Conservation (phyloP, 2,113 vertebrate species). For the Pelobates fuscus region DNA sequence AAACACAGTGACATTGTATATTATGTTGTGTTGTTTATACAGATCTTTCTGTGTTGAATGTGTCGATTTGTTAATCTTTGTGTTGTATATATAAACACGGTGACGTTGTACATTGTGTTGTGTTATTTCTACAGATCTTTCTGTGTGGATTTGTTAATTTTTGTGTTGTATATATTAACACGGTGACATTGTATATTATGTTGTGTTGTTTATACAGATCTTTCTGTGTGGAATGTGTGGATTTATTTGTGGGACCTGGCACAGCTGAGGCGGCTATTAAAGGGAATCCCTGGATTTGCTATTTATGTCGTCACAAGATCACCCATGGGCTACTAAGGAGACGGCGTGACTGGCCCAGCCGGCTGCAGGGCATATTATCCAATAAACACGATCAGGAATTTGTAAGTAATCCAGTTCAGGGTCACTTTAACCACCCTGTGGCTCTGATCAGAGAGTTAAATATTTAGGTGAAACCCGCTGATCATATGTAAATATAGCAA, state of each 20-base stretch:
- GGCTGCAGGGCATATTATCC: conserved; percentile 95
- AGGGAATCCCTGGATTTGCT: conserved; percentile 97
- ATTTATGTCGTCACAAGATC: conserved; percentile 85
- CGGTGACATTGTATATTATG: too few relatives aligned
- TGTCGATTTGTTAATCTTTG: too few relatives aligned
- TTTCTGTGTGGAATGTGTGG: conserved; percentile 96
- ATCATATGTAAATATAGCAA: not conserved
- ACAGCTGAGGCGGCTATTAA: conserved; percentile 89
- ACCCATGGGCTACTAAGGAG: conserved; percentile 84
- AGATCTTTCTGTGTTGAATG: too few relatives aligned
- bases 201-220: conserved; percentile 70
- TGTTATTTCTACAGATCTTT: too few relatives aligned
- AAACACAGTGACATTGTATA: too few relatives aligned
- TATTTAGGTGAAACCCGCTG: too few relatives aligned
- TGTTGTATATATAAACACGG: too few relatives aligned
- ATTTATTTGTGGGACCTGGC: conserved; percentile 89
- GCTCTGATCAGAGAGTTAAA: too few relatives aligned
- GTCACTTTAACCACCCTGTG: not conserved
- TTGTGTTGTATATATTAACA: too few relatives aligned
- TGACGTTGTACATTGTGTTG: too few relatives aligned
- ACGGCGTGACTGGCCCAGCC: conserved; percentile 86
- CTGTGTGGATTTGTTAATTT: too few relatives aligned
- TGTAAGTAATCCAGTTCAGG: conserved; percentile 75
- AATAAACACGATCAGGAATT: conserved; percentile 97
- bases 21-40: too few relatives aligned